Percentiles rank a stretch among this genome's conserved stretches.
Evolutionary conservation across 2,888 invertebrate genomes (phyloP).

Genomic region (Amorpha juglandis): DNA sequence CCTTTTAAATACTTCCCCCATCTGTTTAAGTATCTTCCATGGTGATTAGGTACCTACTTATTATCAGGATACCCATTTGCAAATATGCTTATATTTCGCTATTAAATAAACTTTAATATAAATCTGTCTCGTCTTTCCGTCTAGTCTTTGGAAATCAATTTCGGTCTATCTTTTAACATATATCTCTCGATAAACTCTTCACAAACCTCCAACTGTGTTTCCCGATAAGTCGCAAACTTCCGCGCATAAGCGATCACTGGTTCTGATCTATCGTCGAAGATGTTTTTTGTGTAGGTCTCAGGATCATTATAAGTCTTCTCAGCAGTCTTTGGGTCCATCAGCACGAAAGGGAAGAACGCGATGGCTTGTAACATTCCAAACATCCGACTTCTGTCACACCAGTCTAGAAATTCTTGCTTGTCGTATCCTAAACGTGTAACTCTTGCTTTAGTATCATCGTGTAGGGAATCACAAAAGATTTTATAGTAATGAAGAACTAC

Average conservation of each 20-base stretch:
- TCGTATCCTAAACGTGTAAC: conserved; percentile 51
- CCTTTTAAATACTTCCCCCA: no score
- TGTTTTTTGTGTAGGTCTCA: conserved; percentile 43
- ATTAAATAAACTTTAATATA: no score
- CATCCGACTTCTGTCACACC: conserved; percentile 53
- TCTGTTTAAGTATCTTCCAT: no score
- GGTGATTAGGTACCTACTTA: no score
- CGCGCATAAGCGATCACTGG: conserved; percentile 50
- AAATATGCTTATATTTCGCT: no score
- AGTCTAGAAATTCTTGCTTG: conserved; percentile 42
- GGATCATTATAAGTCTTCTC: conserved; percentile 51
- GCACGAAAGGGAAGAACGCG: conserved; percentile 45
- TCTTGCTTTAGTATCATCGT: conserved; percentile 47
- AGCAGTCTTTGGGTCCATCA: conserved; percentile 53
- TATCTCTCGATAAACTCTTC: conserved; percentile 64
- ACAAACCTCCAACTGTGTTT: conserved; percentile 52
- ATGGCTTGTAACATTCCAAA: conserved; percentile 48
- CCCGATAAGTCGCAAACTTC: conserved; percentile 42
- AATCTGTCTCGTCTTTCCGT: no score
- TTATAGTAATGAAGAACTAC: conserved; percentile 57
- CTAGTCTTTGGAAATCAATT: neutral
- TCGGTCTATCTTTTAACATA: conserved; percentile 31
- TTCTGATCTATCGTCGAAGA: conserved; percentile 46
- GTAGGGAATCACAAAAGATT: conserved; percentile 49
- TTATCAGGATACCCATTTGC: no score